Base-by-base conservation (phyloP, 2,888 invertebrate species). In the Brachyptera putata region DNA sequence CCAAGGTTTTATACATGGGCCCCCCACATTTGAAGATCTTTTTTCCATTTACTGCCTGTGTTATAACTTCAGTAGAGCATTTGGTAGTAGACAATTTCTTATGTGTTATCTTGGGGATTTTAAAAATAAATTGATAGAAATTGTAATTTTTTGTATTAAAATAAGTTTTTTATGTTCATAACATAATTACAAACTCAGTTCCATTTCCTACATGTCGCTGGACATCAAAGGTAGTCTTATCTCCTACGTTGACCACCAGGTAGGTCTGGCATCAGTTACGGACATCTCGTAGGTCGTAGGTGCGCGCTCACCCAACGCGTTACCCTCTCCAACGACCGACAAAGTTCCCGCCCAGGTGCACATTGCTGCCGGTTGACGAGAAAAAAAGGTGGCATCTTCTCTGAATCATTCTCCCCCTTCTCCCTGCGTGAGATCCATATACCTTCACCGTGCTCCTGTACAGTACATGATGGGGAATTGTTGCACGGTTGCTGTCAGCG, bases 401-500 rank as follows among this genome's bases (percentile, higher is more conserved):
- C 14, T 14, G 14, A 26, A 14, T 26, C 49, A 24, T 30, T 26
- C 46, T 11, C 22, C 37, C 56, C 57, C 39, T 41, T 30, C 57
- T 9, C 43, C 9, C 57, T 25, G 14, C 57, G 22, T 26, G 21
- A 7, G 21, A 30, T 34, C 26, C 14, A 21, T 34, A 3, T 37
- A 34, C 21, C 55, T n/a, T n/a, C 30, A 36, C 26, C 13, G 48
- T 16, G 43, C 43, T 46, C 48, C 34, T 46, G 37, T 55, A 34
- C 26, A n/a, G 21, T 41, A 36, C 49, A 50, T 50, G 49, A 50
- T 50, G 55, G 53, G 57, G 48, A 57, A 57, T 49, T 30, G 53
- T 50, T 50, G 61, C 50, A 43, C 53, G 50, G 25, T 34, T 50
- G 39, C 64, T 64, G 64, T 64, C 64, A 64, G 57, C 64, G 64